Evolutionary conservation across 1,140 invertebrate genomes (phyloP).

Genomic region (Zaprionus davidi): DNA sequence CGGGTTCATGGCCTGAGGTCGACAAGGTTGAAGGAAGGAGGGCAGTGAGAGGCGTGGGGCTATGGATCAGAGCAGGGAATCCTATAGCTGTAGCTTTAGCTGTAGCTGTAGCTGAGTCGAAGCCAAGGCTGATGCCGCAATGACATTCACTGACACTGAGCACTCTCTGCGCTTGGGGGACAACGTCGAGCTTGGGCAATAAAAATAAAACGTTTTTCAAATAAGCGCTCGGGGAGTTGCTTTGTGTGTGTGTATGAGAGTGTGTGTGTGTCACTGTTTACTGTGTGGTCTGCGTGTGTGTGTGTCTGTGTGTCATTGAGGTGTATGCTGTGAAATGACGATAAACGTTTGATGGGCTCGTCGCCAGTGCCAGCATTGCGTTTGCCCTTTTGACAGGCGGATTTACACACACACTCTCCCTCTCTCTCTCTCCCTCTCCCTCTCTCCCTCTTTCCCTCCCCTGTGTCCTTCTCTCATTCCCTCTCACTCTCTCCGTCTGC

Average conservation of each 20-base stretch:
- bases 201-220: slow-evolving; percentile 82
- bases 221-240: slow-evolving; percentile 67
- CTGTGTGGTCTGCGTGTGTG: background rate
- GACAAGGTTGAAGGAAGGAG: background rate
- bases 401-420: slow-evolving; percentile 8
- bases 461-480: background rate
- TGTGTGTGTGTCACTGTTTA: background rate
- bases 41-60: background rate
- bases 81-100: background rate
- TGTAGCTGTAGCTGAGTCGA: slow-evolving; percentile 10
- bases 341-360: slow-evolving; percentile 47
- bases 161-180: slow-evolving; percentile 72
- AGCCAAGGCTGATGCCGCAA: slow-evolving; percentile 52
- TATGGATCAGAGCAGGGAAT: background rate
- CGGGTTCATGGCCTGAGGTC: slow-evolving; percentile 6
- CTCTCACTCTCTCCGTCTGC: background rate
- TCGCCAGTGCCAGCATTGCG: slow-evolving; percentile 8
- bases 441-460: background rate
- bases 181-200: slow-evolving; percentile 50
- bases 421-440: background rate
- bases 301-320: slow-evolving; percentile 24
- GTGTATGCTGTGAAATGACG: slow-evolving; percentile 28
- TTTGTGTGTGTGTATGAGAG: background rate
- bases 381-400: slow-evolving; percentile 31
- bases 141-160: slow-evolving; percentile 81